Conservation (phyloP, 2,888 invertebrate genomes). For the Cephus pulcher region DNA sequence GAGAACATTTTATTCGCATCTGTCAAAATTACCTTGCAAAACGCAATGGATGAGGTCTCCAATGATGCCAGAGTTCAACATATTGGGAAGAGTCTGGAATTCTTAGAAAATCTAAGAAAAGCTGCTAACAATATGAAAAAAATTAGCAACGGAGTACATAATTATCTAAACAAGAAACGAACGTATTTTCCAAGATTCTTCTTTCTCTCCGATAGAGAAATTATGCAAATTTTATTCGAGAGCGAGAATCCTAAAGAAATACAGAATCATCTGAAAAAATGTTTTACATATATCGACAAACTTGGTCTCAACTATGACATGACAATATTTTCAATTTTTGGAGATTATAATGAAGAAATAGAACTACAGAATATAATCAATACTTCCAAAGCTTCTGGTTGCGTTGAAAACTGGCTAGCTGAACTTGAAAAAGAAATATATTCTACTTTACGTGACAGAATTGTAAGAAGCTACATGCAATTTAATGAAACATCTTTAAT, state of each 20-base stretch:
- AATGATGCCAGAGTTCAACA: constrained; percentile 46
- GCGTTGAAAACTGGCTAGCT: constrained; percentile 77
- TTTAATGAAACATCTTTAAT: constrained; percentile 59
- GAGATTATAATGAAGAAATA: constrained; percentile 73
- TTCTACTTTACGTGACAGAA: constrained; percentile 60
- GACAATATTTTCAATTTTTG: constrained; percentile 73
- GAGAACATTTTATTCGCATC: constrained; percentile 72
- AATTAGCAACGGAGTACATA: constrained; percentile 73
- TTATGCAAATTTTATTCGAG: constrained; percentile 79
- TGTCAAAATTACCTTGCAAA: constrained; percentile 67
- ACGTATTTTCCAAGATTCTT: constrained; percentile 79
- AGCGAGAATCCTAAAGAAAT: constrained; percentile 73
- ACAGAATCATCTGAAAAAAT: constrained; percentile 75
- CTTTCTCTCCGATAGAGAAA: constrained; percentile 81
- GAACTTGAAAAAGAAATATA: constrained; percentile 74
- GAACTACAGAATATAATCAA: constrained; percentile 67
- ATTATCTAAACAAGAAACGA: constrained; percentile 76
- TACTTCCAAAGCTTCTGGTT: constrained; percentile 70
- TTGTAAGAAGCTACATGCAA: constrained; percentile 47
- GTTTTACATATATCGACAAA: constrained; percentile 76
- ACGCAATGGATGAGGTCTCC: constrained; percentile 57
- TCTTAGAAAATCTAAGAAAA: constrained; percentile 58
- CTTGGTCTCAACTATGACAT: constrained; percentile 68
- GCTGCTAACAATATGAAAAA: constrained; percentile 70
- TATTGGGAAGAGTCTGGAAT: constrained; percentile 42